A percentile compares a stretch with the other conserved stretches of the same genome.
Evolutionary conservation across 2,797 vertebrate genomes (phyloP).

Genomic region (Lutjanus campechanus): DNA sequence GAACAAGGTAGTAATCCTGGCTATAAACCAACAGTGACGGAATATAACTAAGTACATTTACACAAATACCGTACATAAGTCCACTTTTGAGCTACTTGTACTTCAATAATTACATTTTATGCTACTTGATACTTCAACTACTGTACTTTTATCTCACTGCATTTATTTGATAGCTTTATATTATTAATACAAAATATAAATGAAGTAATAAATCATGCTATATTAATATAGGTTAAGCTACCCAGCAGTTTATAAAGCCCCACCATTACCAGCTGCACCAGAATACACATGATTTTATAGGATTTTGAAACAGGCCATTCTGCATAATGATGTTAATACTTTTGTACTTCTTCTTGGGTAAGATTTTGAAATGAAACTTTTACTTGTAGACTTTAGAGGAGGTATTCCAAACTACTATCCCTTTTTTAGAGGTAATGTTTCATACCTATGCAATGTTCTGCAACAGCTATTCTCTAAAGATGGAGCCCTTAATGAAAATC

Average conservation of each 20-base stretch:
- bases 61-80: too few relatives aligned
- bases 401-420: too few relatives aligned
- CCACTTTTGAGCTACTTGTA: neutral
- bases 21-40: neutral
- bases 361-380: neutral
- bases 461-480: too few relatives aligned
- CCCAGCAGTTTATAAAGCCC: neutral
- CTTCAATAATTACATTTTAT: too few relatives aligned
- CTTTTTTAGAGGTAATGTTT: too few relatives aligned
- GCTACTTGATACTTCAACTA: neutral
- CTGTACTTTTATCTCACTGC: neutral
- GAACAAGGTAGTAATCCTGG: conserved; percentile 80
- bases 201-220: too few relatives aligned
- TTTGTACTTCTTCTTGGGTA: neutral
- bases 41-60: neutral
- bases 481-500: too few relatives aligned
- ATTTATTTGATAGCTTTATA: neutral
- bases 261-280: neutral
- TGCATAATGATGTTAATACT: neutral
- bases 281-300: too few relatives aligned
- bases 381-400: too few relatives aligned
- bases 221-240: neutral
- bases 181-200: neutral
- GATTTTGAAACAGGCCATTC: neutral
- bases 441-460: too few relatives aligned